phyloP scores from a whole-genome alignment of 2,113 vertebrate genomes.

The Grus americana region DNA sequence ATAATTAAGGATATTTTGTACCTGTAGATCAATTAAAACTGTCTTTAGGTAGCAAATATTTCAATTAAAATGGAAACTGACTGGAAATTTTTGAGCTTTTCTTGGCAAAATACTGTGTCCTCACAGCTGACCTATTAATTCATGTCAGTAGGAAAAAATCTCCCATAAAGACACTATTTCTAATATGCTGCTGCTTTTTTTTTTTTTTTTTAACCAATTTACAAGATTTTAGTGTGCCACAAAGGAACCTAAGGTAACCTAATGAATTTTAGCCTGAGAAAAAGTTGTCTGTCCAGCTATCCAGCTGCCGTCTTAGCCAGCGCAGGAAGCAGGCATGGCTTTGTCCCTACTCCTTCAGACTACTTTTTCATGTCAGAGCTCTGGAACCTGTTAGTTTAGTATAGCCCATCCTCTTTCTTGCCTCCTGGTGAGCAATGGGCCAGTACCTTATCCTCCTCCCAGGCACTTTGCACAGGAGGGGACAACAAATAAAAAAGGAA shows the following conservation, averaged over 20 bases:
- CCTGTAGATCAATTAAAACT: background rate
- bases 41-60: background rate
- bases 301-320: background rate
- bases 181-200: too few species aligned
- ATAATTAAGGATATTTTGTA: background rate
- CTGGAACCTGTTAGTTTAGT: background rate
- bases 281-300: background rate
- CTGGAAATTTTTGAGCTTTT: background rate
- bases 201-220: background rate
- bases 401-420: accelerated
- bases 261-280: background rate
- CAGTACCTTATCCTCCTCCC: background rate
- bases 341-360: background rate
- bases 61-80: background rate
- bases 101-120: background rate
- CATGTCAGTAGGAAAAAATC: background rate
- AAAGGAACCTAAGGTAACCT: background rate
- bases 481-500: background rate
- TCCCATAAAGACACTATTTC: background rate
- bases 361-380: background rate
- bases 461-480: background rate
- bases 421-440: background rate
- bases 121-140: background rate
- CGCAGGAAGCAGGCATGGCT: background rate
- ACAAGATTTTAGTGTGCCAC: background rate